Percentiles rank a stretch among this genome's conserved stretches.
Conservation (phyloP, 2,113 vertebrate genomes). For the Pionites leucogaster region DNA sequence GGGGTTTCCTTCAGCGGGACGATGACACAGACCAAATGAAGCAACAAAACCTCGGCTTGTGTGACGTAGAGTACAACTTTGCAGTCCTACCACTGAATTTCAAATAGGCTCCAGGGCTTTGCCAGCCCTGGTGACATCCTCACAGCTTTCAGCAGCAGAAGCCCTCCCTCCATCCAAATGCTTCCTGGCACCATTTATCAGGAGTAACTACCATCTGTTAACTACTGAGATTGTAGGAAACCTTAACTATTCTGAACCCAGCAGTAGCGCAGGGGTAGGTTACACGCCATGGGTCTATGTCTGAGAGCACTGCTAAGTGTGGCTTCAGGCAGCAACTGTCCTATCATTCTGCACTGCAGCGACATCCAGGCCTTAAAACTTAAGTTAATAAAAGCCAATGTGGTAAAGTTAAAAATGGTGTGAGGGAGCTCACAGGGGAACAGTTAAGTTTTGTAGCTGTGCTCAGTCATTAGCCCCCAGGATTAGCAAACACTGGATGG, state of each 20-base stretch:
- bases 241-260: neutral
- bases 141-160: neutral
- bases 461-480: neutral
- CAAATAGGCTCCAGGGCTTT: neutral
- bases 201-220: neutral
- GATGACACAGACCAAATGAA: neutral
- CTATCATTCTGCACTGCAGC: neutral
- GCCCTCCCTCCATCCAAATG: neutral
- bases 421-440: neutral
- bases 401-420: neutral
- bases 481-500: neutral
- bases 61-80: neutral
- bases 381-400: neutral
- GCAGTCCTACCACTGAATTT: neutral
- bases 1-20: neutral
- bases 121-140: neutral
- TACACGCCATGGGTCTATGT: accelerated
- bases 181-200: neutral
- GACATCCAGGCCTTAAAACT: neutral
- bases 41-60: neutral
- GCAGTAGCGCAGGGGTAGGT: neutral
- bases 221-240: neutral
- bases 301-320: accelerated
- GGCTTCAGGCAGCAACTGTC: neutral
- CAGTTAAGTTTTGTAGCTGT: neutral